A percentile compares a stretch with the other conserved stretches of the same genome.
phyloP scores from a whole-genome alignment of 2,113 vertebrate genomes.

The Rissa tridactyla region DNA sequence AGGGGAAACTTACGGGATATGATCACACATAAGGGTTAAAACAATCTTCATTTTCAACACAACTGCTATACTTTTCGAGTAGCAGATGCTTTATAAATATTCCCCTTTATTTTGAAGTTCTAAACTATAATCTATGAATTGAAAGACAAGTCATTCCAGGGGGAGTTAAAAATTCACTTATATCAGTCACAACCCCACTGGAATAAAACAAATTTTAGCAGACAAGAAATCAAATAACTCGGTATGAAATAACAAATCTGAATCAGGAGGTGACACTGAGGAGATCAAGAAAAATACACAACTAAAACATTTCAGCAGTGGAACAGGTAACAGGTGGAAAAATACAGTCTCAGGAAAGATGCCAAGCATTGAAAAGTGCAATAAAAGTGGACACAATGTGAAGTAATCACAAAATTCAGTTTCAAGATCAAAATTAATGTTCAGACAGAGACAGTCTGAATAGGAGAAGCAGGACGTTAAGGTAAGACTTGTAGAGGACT shows the following conservation, averaged over 20 bases:
- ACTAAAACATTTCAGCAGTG: background rate
- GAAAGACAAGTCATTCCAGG: background rate
- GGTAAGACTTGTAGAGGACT: background rate
- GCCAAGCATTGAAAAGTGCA: background rate
- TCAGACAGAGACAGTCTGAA: background rate
- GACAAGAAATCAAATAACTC: slow-evolving; percentile 62
- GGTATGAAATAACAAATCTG: slow-evolving; percentile 22
- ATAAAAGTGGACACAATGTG: background rate
- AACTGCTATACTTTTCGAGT: background rate
- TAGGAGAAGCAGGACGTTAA: background rate
- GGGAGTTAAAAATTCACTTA: slow-evolving; percentile 10
- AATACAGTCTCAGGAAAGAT: background rate
- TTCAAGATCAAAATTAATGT: background rate
- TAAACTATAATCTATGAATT: background rate
- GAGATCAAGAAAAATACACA: slow-evolving; percentile 22
- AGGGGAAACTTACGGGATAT: background rate
- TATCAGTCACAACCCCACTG: background rate
- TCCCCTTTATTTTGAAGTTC: background rate
- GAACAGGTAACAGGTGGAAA: slow-evolving; percentile 34
- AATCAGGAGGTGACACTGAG: slow-evolving; percentile 43
- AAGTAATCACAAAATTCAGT: slow-evolving; percentile 22
- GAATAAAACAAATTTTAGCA: slow-evolving; percentile 24
- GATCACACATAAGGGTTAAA: background rate
- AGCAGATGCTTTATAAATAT: background rate
- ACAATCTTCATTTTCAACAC: background rate